These are phyloP conservation scores for Rhynchonycteris naso DNA, from an alignment of 2,797 vertebrate species.

Conservation along the genomic window DNA sequence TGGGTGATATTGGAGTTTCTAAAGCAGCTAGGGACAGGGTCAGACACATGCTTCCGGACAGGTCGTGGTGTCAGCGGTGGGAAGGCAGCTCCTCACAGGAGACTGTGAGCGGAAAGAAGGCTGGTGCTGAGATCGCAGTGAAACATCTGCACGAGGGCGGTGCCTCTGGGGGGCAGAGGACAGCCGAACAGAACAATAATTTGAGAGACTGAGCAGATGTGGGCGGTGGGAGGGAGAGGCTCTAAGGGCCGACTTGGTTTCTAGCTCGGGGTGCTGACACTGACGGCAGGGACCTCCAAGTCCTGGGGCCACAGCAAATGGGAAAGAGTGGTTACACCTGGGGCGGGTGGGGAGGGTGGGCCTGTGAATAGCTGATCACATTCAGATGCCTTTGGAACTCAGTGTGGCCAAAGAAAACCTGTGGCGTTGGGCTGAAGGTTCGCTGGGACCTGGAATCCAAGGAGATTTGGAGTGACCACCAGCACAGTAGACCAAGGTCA, in stretches of 20 bases:
- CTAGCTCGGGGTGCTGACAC: not conserved
- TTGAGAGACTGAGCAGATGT: not conserved
- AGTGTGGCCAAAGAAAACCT: not conserved
- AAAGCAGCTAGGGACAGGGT: not conserved
- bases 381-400: not conserved
- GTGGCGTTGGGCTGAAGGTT: not conserved
- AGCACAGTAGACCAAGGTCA: not conserved
- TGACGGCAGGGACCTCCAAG: not conserved
- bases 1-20: not conserved
- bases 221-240: not conserved
- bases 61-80: rapidly evolving
- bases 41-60: not conserved
- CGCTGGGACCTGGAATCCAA: not conserved
- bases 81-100: not conserved
- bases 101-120: not conserved
- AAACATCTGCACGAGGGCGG: rapidly evolving
- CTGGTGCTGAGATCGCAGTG: rapidly evolving
- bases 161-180: not conserved
- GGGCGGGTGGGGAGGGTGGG: rapidly evolving
- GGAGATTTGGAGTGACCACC: not conserved
- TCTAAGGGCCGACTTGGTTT: not conserved
- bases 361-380: not conserved
- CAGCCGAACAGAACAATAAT: not conserved
- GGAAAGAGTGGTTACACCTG: too few relatives aligned
- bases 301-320: too few relatives aligned